Evolutionary conservation across 2,797 vertebrate genomes (phyloP).

Genomic region (Halcyon chelicuti): DNA sequence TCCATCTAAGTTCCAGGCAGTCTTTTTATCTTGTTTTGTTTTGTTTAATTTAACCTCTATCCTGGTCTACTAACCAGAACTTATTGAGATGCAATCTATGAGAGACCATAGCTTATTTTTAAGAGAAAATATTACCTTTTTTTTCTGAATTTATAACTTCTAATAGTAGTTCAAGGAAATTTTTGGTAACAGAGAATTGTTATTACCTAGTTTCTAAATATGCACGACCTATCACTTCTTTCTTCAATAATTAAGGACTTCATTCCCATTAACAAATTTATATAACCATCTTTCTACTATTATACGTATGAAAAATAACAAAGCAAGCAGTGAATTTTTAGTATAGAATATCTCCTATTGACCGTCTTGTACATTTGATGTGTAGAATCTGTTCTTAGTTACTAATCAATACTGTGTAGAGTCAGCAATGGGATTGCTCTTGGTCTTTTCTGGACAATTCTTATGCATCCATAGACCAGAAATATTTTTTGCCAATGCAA

Average conservation of each 20-base stretch:
- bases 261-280: not conserved
- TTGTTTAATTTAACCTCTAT: fast-evolving
- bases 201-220: not conserved
- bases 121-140: not conserved
- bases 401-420: not conserved
- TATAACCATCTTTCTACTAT: not conserved
- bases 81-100: not conserved
- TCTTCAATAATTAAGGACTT: not conserved
- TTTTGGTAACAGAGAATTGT: not conserved
- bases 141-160: not conserved
- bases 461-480: not conserved
- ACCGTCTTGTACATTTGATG: not conserved
- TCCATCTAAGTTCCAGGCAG: not conserved
- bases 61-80: not conserved
- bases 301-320: not conserved
- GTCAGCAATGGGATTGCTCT: not conserved
- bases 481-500: not conserved
- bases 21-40: not conserved
- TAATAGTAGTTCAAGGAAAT: not conserved
- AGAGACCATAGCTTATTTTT: not conserved
- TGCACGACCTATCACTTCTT: not conserved
- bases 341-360: not conserved
- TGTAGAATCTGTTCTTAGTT: not conserved
- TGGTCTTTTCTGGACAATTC: not conserved
- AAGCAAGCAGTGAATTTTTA: not conserved